Base-by-base conservation (phyloP, 2,888 invertebrate genomes). In the Apoda limacodes region DNA sequence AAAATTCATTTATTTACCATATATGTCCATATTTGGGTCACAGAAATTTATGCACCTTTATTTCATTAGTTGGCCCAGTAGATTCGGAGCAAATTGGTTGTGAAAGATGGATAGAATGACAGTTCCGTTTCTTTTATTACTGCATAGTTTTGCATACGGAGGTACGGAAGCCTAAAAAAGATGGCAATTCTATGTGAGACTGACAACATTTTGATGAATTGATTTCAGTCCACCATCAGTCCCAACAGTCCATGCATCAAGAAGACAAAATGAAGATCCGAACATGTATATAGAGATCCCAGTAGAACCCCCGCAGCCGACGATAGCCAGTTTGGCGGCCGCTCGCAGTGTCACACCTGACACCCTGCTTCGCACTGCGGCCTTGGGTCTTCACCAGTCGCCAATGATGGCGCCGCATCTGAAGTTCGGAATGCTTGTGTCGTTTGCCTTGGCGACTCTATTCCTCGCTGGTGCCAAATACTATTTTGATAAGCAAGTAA, bases 401-500 rank as follows among this genome's bases (percentile, higher is more conserved):
- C 81, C 81, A 25, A 58, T 82, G 55, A 72, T 84, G 57, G 83
- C 83, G 7, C 81, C 84, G 9, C 85, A 86, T 41, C 64, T 88
- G 26, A 88, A 87, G 64, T 87, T 85, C 53, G 87, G 86, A 30
- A 85, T 90, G 71, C 87, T 89, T 71, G 86, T 88, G 21, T 87
- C 88, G 1, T 84, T 90, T 46, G 86, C 86, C 9, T 60, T 90
- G 25, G 85, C 87, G 2, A 85, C 88, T 1, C 83, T 88, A 20
- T 88, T 89, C 52, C 74, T 90, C 27, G 88, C 86, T 1, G 87
- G 86, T 14, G 86, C 86, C 13, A 90, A 88, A 65, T 88, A 87
- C 58, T 90, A 89, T 53, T 88, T 89, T 38, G 87, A 88, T 53
- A 80, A 84, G 47, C 85, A 87, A 71, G 85, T 85, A 11, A 50